Conservation (phyloP, 2,888 invertebrate species). For the Thyatira batis region DNA sequence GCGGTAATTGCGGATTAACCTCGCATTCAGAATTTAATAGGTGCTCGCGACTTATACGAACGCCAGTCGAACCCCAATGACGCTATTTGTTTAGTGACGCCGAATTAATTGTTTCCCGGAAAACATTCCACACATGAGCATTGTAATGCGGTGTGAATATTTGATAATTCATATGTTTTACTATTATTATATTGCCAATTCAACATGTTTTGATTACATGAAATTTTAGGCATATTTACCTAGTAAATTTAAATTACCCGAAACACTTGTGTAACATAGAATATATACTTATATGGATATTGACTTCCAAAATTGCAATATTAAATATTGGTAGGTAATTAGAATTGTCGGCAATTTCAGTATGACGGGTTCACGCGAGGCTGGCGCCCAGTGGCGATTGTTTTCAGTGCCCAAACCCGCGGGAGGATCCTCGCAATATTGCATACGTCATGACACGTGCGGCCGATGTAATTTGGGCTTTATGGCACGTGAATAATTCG, state of each 20-base stretch:
- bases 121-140: slow-evolving; percentile 46
- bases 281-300: background rate
- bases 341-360: slow-evolving; percentile 19
- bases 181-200: no score
- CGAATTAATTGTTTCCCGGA: slow-evolving; percentile 69
- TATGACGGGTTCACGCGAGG: slow-evolving; percentile 36
- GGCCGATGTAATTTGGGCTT: slow-evolving; percentile 72
- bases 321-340: background rate
- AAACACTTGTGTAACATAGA: background rate
- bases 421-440: slow-evolving; percentile 54
- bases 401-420: slow-evolving; percentile 51
- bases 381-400: slow-evolving; percentile 50
- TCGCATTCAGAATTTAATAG: slow-evolving; percentile 80
- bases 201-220: background rate
- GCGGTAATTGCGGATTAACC: slow-evolving; percentile 81
- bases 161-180: background rate
- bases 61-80: slow-evolving; percentile 63
- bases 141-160: slow-evolving; percentile 6
- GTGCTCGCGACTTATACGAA: slow-evolving; percentile 56
- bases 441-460: slow-evolving; percentile 68
- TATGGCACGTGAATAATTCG: slow-evolving; percentile 79
- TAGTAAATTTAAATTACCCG: background rate
- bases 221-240: no score
- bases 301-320: background rate
- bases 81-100: slow-evolving; percentile 72